A percentile compares a stretch with the other conserved stretches of the same genome.
These are phyloP conservation scores for Callyntrura guangdongensis DNA, from an alignment of 2,888 invertebrate genomes.

Conservation along the genomic window DNA sequence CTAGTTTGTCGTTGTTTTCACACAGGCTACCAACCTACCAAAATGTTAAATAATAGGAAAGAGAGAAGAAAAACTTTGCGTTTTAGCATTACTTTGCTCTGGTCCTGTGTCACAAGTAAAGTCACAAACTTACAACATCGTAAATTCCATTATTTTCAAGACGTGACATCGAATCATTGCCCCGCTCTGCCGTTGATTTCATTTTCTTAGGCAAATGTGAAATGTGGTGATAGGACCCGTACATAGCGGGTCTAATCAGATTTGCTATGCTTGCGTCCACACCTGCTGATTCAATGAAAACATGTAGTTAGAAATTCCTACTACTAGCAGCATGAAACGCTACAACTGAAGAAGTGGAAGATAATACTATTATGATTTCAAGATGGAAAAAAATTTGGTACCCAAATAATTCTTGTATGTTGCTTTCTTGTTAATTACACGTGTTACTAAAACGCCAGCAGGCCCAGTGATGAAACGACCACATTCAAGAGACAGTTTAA, in stretches of 20 bases:
- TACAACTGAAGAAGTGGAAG: neutral
- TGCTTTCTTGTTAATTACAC: constrained; percentile 58
- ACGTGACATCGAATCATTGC: neutral
- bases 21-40: constrained; percentile 67
- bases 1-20: constrained; percentile 70
- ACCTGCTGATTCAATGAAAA: constrained; percentile 27
- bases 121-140: constrained; percentile 60
- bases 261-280: constrained; percentile 72
- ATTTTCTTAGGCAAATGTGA: constrained; percentile 2
- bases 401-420: constrained; percentile 68
- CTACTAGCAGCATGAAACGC: neutral
- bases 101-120: neutral
- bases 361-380: neutral
- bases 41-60: neutral
- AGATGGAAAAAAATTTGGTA: neutral
- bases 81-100: too few relatives aligned
- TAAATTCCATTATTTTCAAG: constrained; percentile 38
- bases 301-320: neutral
- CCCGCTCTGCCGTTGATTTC: neutral
- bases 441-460: constrained; percentile 52
- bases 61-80: too few relatives aligned
- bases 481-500: constrained; percentile 62
- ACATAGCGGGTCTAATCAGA: constrained; percentile 70
- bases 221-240: constrained; percentile 68
- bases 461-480: constrained; percentile 71